Evolutionary conservation across 2,113 vertebrate species (phyloP), one percentile per base, ranked within the genome.

Genomic region (Apaloderma vittatum): DNA sequence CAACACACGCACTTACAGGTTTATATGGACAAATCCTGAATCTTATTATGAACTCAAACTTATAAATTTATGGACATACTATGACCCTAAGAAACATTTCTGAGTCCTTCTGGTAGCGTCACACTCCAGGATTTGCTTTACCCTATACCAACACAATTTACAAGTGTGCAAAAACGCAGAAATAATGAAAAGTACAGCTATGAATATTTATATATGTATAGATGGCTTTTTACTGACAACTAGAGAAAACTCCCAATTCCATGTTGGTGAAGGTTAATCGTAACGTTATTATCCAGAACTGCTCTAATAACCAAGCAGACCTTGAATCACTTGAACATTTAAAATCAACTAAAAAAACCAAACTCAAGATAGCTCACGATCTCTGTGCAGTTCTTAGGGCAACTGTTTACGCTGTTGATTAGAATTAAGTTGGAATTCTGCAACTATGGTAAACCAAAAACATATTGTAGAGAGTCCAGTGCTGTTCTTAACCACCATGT

Each of bases 1-100:
- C 7, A 7, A 7, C 5, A 6, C 1, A 1, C 18, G 17, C 12
- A 3, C 11, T n/a, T 45, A 34, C 8, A 48, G 4, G 20, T 57
- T 61, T 30, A 10, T 10, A 18, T 11, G 18, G 57, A 40, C 0
- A 0, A 46, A 75, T 40, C 30, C 46, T 26, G 16, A 27, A 68
- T 36, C 1, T 32, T 14, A 26, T 34, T 22, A 37, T 15, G 37
- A 62, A 46, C 26, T 36, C 32, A 37, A 55, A 27, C 36, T 71
- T 32, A 46, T 32, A 10, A 48, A 5, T 37, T 43, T 15, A n/a
- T 6, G 21, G 29, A 55, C 20, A 12, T 17, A 15, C 24, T 13
- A 9, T 19, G 22, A 34, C 26, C 20, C 1, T 12, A 49, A 52
- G n/a, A 70, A 58, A 45, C 2, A 1, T 32, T 80, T 40, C 62